Percentiles rank a stretch among this genome's conserved stretches.
Conservation (phyloP, 2,113 vertebrate species). For the Vulpes vulpes region DNA sequence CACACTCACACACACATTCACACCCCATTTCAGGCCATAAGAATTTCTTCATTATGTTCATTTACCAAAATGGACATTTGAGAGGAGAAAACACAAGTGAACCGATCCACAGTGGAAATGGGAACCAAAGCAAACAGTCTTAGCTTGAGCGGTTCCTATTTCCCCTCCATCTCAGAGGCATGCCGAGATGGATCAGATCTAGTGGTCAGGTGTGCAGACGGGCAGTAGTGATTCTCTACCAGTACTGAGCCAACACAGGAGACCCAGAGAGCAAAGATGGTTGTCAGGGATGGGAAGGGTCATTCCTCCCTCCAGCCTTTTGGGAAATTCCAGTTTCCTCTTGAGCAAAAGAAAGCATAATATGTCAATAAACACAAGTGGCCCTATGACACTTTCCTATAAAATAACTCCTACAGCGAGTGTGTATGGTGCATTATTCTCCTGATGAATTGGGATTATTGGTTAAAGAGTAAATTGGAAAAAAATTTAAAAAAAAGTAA, state of each 20-base stretch:
- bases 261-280: not conserved
- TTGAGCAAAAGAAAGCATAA: slow-evolving; percentile 24
- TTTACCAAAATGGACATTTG: not conserved
- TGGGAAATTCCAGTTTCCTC: not conserved
- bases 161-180: not conserved
- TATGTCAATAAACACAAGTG: not conserved
- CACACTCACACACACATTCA: not conserved
- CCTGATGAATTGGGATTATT: not conserved
- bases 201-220: not conserved
- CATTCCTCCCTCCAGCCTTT: not conserved
- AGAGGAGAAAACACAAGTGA: slow-evolving; percentile 17
- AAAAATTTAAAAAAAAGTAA: not conserved
- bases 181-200: not conserved
- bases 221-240: not conserved
- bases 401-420: not conserved
- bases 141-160: not conserved
- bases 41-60: slow-evolving; percentile 15
- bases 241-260: not conserved
- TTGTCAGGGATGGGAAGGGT: not conserved
- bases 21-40: not conserved
- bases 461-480: not conserved
- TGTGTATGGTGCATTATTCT: not conserved
- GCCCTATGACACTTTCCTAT: not conserved
- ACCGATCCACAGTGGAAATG: not conserved
- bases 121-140: not conserved